These are phyloP conservation scores for Cavia aperea DNA, from an alignment of 2,113 vertebrate species.

Conservation along the genomic window DNA sequence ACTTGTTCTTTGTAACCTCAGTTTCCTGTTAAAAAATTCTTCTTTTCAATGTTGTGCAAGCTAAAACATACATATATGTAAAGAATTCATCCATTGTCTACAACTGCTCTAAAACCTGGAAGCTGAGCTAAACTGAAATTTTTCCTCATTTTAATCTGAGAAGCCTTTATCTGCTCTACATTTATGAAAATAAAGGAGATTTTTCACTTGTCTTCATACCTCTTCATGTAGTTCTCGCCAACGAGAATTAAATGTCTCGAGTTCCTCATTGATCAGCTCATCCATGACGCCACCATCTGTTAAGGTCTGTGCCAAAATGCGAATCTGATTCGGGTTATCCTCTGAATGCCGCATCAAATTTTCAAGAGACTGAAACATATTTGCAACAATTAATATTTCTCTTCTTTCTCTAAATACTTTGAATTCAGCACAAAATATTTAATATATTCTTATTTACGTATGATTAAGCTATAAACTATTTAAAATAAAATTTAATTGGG, in stretches of 20 bases:
- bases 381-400: slow-evolving; percentile 40
- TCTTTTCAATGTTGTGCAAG: not conserved
- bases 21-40: not conserved
- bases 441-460: slow-evolving; percentile 6
- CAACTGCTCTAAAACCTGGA: not conserved
- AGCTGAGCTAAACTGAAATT: not conserved
- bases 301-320: slow-evolving; percentile 93
- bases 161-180: not conserved
- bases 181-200: slow-evolving; percentile 18
- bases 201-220: slow-evolving; percentile 74
- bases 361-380: slow-evolving; percentile 84
- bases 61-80: not conserved
- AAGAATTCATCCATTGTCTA: not conserved
- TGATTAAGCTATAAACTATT: slow-evolving; percentile 10
- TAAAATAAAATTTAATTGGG: slow-evolving; percentile 4
- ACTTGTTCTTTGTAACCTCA: not conserved
- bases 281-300: slow-evolving; percentile 97
- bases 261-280: slow-evolving; percentile 93
- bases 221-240: slow-evolving; percentile 93
- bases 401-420: not conserved
- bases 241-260: slow-evolving; percentile 90
- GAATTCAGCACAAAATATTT: slow-evolving; percentile 8
- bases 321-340: slow-evolving; percentile 95
- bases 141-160: not conserved
- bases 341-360: slow-evolving; percentile 90